Evolutionary conservation across 2,797 vertebrate genomes (phyloP).

Genomic region (Karalla daura): DNA sequence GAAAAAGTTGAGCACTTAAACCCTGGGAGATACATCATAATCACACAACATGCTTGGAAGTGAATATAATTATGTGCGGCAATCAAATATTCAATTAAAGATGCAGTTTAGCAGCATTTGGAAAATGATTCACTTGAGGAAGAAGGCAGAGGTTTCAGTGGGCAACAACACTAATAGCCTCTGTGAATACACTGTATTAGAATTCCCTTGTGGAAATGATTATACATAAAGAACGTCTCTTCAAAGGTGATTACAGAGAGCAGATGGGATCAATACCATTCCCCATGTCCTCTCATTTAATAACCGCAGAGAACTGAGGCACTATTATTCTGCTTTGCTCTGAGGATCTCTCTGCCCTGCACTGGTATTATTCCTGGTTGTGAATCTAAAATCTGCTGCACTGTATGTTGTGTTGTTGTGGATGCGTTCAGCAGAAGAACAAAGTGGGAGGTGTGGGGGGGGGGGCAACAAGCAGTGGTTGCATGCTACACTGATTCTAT

Average conservation of each 20-base stretch:
- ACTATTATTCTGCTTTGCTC: background rate
- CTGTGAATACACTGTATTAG: constrained; percentile 19
- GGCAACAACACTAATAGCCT: constrained; percentile 4
- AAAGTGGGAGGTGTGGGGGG: no score
- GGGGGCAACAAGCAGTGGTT: constrained; percentile 42
- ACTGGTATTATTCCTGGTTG: background rate
- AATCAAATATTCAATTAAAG: background rate
- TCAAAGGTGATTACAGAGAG: background rate
- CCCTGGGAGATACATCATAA: background rate
- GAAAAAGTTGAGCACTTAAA: background rate
- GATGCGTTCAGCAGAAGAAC: constrained; percentile 37
- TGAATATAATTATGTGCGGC: constrained; percentile 1
- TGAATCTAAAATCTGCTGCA: background rate
- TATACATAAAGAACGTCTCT: background rate
- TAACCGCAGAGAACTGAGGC: background rate
- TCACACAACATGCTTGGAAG: background rate
- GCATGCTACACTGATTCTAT: constrained; percentile 53
- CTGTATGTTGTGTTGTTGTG: background rate
- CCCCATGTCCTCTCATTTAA: background rate
- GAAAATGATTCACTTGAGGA: background rate
- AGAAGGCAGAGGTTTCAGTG: background rate
- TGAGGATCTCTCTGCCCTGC: background rate
- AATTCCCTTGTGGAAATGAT: constrained; percentile 9
- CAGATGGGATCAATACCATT: constrained; percentile 19
- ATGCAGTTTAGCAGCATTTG: background rate